Evolutionary conservation across 1,140 invertebrate species (phyloP).

Genomic region (Apis florea): DNA sequence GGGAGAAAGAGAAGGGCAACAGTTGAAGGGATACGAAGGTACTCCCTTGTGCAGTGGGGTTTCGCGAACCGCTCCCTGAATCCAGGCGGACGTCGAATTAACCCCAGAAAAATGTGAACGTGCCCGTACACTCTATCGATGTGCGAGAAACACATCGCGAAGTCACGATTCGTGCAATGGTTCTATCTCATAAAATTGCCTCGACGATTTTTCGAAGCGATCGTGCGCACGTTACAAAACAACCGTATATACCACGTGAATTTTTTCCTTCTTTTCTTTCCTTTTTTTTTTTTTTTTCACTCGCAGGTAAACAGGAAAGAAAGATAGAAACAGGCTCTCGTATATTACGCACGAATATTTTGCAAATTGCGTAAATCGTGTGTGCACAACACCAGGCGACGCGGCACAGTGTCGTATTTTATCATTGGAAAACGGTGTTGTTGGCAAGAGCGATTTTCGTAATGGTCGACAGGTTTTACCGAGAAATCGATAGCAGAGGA

Average conservation of each 20-base stretch:
- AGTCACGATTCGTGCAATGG: not conserved
- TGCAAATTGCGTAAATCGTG: constrained; percentile 5
- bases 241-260: not conserved
- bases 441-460: constrained; percentile 45
- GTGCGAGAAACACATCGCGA: not conserved
- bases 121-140: constrained; percentile 61
- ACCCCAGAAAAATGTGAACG: constrained; percentile 72
- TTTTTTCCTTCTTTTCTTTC: fast-evolving
- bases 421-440: not conserved
- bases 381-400: not conserved
- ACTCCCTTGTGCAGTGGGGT: constrained; percentile 71
- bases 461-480: constrained; percentile 38
- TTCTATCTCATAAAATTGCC: constrained; percentile 26
- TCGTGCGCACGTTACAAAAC: not conserved
- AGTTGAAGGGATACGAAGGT: constrained; percentile 52
- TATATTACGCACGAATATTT: not conserved
- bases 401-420: constrained; percentile 5
- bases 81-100: constrained; percentile 72
- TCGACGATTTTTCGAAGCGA: not conserved
- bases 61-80: constrained; percentile 70
- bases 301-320: constrained; percentile 17
- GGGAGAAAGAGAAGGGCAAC: not conserved
- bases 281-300: not conserved
- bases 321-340: constrained; percentile 2
- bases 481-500: constrained; percentile 47